Conservation (phyloP, 2,888 invertebrate genomes). For the Drosophila paranaensis region DNA sequence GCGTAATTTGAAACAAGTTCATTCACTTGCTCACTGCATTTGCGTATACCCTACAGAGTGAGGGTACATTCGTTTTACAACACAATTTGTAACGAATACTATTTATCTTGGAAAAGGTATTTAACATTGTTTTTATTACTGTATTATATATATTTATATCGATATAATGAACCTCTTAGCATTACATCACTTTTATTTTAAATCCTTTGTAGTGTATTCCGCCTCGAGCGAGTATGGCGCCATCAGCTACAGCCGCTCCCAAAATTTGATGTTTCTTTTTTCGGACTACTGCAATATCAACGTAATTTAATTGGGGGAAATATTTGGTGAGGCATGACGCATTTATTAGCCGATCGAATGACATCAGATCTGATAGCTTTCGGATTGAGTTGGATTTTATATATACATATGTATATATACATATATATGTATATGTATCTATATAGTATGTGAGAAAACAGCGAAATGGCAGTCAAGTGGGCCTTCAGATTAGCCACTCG, state of each 20-base stretch:
- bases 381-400: slow-evolving; percentile 13
- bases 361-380: slow-evolving; percentile 58
- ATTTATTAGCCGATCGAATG: slow-evolving; percentile 55
- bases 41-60: background rate
- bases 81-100: background rate
- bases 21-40: slow-evolving; percentile 60
- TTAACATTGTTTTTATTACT: too few relatives aligned
- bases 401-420: background rate
- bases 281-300: slow-evolving; percentile 6
- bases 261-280: background rate
- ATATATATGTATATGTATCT: background rate
- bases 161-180: too few relatives aligned
- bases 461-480: slow-evolving; percentile 57
- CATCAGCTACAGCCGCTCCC: background rate
- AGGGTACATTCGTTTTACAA: background rate
- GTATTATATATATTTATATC: too few relatives aligned
- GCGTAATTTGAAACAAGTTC: slow-evolving; percentile 71
- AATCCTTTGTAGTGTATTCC: too few relatives aligned
- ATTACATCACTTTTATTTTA: too few relatives aligned
- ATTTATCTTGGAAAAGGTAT: background rate
- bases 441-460: background rate
- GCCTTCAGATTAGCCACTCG: slow-evolving; percentile 26
- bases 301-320: slow-evolving; percentile 17
- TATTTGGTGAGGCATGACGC: slow-evolving; percentile 38
- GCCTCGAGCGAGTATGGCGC: background rate